These are phyloP conservation scores for Temnothorax nylanderi DNA, from an alignment of 1,140 invertebrate species.

Conservation along the genomic window DNA sequence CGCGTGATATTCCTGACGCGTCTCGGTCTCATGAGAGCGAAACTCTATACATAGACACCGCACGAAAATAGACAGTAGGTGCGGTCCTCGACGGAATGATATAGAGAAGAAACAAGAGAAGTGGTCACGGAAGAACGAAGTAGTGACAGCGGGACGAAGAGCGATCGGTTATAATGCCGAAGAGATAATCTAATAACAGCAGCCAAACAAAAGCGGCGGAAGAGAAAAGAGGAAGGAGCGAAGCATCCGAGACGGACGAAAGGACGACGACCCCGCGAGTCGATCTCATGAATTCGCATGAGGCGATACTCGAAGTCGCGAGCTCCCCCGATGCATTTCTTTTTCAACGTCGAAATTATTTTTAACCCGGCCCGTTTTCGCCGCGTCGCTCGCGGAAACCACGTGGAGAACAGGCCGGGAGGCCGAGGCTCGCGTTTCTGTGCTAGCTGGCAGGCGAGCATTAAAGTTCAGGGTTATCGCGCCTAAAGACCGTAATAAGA, in stretches of 20 bases:
- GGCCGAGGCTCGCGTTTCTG: constrained; percentile 43
- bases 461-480: constrained; percentile 71
- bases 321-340: constrained; percentile 1
- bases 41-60: constrained; percentile 48
- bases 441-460: constrained; percentile 39
- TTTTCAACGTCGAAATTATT: constrained; percentile 53
- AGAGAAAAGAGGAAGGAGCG: not conserved
- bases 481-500: constrained; percentile 66
- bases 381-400: not conserved
- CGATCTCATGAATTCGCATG: not conserved
- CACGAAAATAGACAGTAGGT: constrained; percentile 59
- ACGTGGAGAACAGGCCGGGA: not conserved
- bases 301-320: constrained; percentile 18
- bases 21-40: constrained; percentile 50
- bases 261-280: constrained; percentile 7
- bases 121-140: not conserved
- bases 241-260: not conserved
- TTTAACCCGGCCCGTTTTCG: constrained; percentile 45
- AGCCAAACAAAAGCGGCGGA: not conserved
- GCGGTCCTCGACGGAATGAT: constrained; percentile 36
- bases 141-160: not conserved
- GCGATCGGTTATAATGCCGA: not conserved
- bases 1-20: constrained; percentile 51
- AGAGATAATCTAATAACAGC: not conserved
- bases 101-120: constrained; percentile 29